Evolutionary conservation across 2,113 vertebrate genomes (phyloP).

Genomic region (Azemiops feae): DNA sequence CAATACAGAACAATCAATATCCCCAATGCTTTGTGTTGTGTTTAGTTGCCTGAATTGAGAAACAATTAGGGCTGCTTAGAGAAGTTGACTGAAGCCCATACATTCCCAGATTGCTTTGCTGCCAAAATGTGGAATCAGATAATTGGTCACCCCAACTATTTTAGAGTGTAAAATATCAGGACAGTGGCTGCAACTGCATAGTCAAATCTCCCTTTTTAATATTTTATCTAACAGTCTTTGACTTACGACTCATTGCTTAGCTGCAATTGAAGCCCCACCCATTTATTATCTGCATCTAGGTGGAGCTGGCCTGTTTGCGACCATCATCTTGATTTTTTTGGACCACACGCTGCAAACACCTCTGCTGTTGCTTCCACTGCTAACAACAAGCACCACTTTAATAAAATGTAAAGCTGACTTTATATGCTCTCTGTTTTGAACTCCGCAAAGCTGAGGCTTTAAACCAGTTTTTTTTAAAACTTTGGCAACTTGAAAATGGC

Average conservation of each 20-base stretch:
- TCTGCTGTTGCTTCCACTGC: background rate
- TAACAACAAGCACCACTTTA: background rate
- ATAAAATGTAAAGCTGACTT: background rate
- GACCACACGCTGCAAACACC: background rate
- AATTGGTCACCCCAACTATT: background rate
- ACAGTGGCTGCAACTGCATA: background rate
- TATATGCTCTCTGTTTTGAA: background rate
- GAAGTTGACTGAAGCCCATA: background rate
- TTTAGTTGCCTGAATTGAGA: background rate
- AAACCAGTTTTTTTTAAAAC: background rate
- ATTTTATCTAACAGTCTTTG: background rate
- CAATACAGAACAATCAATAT: background rate
- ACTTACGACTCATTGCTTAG: background rate
- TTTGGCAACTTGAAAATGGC: background rate
- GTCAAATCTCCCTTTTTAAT: background rate
- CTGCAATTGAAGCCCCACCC: background rate
- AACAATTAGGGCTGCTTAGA: background rate
- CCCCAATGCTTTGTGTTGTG: background rate
- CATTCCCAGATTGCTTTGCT: background rate
- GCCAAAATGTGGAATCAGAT: background rate
- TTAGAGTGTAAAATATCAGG: background rate
- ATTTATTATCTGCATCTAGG: background rate
- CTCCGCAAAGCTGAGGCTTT: background rate
- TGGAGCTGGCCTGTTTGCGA: background rate
- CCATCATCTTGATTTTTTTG: background rate